phyloP scores from a whole-genome alignment of 2,888 invertebrate species.

The Pomacea canaliculata region DNA sequence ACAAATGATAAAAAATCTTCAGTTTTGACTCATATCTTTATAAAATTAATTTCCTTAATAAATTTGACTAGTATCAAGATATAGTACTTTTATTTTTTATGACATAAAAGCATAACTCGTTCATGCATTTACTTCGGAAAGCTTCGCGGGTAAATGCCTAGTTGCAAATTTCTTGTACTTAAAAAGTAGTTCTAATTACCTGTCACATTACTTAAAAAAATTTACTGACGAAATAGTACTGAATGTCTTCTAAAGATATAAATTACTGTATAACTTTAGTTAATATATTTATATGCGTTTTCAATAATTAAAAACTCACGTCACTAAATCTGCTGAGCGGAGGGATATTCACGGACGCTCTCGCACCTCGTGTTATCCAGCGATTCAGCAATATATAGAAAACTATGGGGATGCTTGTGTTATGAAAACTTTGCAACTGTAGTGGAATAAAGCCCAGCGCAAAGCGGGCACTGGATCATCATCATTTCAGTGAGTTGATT shows the following conservation, averaged over 20 bases:
- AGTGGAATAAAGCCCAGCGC: no score
- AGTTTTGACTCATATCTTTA: not conserved
- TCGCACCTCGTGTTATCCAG: not conserved
- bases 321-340: not conserved
- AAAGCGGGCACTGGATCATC: no score
- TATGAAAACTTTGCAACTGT: not conserved
- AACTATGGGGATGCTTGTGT: not conserved
- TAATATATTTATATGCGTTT: not conserved
- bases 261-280: not conserved
- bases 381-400: not conserved
- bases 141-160: slow-evolving; percentile 23
- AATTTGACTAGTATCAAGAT: not conserved
- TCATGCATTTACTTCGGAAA: slow-evolving; percentile 13
- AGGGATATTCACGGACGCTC: not conserved
- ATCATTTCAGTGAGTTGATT: no score
- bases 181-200: no score
- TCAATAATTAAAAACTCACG: not conserved
- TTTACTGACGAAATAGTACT: no score
- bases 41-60: not conserved
- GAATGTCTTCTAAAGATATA: no score
- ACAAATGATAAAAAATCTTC: not conserved
- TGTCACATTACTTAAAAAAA: no score
- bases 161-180: not conserved
- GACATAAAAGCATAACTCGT: not conserved
- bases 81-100: not conserved